Base-by-base conservation (phyloP, 2,888 invertebrate genomes). In the Charanyca ferruginea region DNA sequence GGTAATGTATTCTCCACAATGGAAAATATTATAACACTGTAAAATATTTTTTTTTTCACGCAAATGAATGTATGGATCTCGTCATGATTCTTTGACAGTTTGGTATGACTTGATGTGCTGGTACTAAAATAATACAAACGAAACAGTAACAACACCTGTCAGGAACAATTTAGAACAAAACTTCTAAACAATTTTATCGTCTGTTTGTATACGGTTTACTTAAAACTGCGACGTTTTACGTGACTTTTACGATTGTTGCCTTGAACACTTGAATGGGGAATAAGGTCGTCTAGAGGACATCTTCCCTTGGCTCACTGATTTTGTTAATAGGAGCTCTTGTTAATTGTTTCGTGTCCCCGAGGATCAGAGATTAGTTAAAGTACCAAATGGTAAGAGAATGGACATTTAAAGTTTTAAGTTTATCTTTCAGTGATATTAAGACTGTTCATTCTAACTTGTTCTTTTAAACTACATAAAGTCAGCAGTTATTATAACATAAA, bases 221-320 rank as follows among this genome's bases (percentile, higher is more conserved):
- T 73, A 67, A 74, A 69, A 53, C 42, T 20, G 42, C n/a, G 47
- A 18, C 28, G 68, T 52, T 57, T 42, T 28, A 58, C 9, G 42
- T 8, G 20, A 58, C 28, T 53, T 75, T 70, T 67, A 70, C 41
- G 68, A 51, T 41, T 20, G n/a, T 48, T 45, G 38, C 41, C 41
- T 57, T 44, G 45, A 18, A 58, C 52, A 47, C 22, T 68, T 9
- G 48, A 68, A 48, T 53, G 23, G 58, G 28, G 55, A 51, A 74
- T 44, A 20, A 20, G 58, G 7, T 32, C 44, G 47, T 75, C 76
- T 76, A 23, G 28, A 58, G 42, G 58, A 20, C 52, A 13, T 20
- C 25, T 57, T 22, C 13, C 5, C 22, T 53, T 58, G 20, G 3
- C 35, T 68, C 59, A 53, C 59, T 52, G 42, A 76, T 75, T 57